Conservation (phyloP, 37 sponge, comb jelly and placozoan species). For the Beroe forskalii region DNA sequence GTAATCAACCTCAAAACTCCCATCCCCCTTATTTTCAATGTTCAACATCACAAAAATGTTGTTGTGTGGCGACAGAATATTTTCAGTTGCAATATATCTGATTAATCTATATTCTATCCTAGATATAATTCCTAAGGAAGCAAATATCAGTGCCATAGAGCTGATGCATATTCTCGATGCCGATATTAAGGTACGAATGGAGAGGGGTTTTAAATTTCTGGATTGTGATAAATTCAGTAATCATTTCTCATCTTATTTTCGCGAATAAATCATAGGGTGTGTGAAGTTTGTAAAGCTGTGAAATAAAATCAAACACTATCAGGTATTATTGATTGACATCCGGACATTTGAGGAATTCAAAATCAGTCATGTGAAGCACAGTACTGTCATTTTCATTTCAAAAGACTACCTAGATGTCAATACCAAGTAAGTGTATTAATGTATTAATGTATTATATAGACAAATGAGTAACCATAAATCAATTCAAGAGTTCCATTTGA, state of each 20-base stretch:
- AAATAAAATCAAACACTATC: too few species aligned
- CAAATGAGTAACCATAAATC: too few species aligned
- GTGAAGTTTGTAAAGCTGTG: too few species aligned
- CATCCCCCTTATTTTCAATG: too few species aligned
- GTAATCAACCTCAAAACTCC: too few species aligned
- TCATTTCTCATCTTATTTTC: too few species aligned
- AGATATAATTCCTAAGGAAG: constrained; percentile 61
- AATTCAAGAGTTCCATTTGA: too few species aligned
- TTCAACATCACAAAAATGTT: too few species aligned
- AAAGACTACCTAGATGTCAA: constrained; percentile 51
- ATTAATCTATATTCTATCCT: background rate
- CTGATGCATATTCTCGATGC: constrained; percentile 26
- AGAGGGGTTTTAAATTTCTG: background rate
- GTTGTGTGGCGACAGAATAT: too few species aligned
- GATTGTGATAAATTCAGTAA: background rate
- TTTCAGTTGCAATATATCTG: too few species aligned
- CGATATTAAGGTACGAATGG: background rate
- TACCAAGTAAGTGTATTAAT: constrained; percentile 19
- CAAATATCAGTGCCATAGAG: constrained; percentile 19
- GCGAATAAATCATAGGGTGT: too few species aligned
- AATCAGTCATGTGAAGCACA: constrained; percentile 19
- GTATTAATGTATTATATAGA: background rate
- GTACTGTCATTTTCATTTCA: background rate
- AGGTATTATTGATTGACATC: constrained; percentile 44
- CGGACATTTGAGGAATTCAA: constrained; percentile 40